Evolutionary conservation across 2,888 invertebrate genomes (phyloP).

Genomic region (Drosophila niveifrons): DNA sequence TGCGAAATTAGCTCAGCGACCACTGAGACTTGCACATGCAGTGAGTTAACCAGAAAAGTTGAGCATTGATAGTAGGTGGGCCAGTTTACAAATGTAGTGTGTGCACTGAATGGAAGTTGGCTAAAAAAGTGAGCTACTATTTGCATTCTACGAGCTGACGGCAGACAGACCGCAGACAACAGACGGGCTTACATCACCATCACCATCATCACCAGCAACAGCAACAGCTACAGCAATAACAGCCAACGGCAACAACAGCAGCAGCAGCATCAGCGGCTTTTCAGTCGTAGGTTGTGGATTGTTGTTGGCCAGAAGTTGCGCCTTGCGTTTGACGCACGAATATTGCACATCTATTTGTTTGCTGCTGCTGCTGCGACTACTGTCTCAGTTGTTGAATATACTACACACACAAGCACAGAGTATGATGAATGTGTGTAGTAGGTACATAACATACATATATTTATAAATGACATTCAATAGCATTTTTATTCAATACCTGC

Average conservation of each 20-base stretch:
- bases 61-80: slow-evolving; percentile 64
- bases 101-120: slow-evolving; percentile 28
- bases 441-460: slow-evolving; percentile 17
- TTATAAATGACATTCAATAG: slow-evolving; percentile 68
- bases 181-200: slow-evolving; percentile 68
- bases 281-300: slow-evolving; percentile 51
- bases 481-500: slow-evolving; percentile 73
- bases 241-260: slow-evolving; percentile 5
- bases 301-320: slow-evolving; percentile 50
- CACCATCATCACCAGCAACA: slow-evolving; percentile 5
- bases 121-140: slow-evolving; percentile 26
- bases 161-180: slow-evolving; percentile 43
- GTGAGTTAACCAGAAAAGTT: slow-evolving; percentile 35
- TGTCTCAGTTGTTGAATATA: slow-evolving; percentile 57
- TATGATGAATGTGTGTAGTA: not conserved
- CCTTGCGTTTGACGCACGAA: slow-evolving; percentile 16
- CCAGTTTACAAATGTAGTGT: slow-evolving; percentile 55
- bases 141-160: slow-evolving; percentile 54
- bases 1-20: slow-evolving; percentile 8
- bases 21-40: slow-evolving; percentile 34
- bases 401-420: not conserved
- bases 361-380: slow-evolving; percentile 19
- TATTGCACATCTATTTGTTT: slow-evolving; percentile 69
- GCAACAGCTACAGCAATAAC: not conserved
- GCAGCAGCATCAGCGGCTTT: slow-evolving; percentile 16